Evolutionary conservation across 2,113 vertebrate genomes (phyloP).

Genomic region (Marcusenius ussheri): DNA sequence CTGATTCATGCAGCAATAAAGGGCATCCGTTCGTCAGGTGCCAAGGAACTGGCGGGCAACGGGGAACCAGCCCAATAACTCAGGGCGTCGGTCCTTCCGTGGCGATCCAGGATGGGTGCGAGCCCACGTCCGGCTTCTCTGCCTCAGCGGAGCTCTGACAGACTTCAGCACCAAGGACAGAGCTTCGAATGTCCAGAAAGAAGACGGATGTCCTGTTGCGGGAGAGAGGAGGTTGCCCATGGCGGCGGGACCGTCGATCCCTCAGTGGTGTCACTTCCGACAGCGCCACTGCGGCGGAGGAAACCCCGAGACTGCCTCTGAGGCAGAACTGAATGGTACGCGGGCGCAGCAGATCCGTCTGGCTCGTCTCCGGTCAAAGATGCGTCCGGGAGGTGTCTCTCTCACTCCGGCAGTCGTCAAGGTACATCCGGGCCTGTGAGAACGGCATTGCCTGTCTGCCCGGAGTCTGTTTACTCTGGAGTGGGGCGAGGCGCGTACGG

Average conservation of each 20-base stretch:
- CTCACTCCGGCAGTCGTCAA: neutral
- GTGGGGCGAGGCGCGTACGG: neutral
- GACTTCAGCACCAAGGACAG: constrained; percentile 12
- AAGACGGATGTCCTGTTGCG: neutral
- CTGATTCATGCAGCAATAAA: constrained; percentile 7
- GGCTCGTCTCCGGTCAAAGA: neutral
- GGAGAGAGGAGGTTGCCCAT: neutral
- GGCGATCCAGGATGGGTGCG: neutral
- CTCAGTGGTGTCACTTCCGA: neutral
- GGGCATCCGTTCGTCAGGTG: neutral
- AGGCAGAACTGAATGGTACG: neutral
- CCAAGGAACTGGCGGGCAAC: neutral
- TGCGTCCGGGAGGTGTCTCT: neutral
- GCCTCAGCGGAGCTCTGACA: neutral
- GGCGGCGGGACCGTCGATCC: neutral
- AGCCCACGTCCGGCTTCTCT: neutral
- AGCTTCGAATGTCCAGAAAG: neutral
- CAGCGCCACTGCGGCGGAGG: neutral
- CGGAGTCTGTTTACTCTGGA: neutral
- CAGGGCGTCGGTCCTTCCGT: neutral
- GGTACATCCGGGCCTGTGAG: neutral
- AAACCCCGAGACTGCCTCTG: neutral
- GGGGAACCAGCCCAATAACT: neutral
- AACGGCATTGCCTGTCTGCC: neutral
- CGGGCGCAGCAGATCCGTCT: neutral